Evolutionary conservation across 2,888 invertebrate genomes (phyloP).

Genomic region (Meteorus cinctellus): DNA sequence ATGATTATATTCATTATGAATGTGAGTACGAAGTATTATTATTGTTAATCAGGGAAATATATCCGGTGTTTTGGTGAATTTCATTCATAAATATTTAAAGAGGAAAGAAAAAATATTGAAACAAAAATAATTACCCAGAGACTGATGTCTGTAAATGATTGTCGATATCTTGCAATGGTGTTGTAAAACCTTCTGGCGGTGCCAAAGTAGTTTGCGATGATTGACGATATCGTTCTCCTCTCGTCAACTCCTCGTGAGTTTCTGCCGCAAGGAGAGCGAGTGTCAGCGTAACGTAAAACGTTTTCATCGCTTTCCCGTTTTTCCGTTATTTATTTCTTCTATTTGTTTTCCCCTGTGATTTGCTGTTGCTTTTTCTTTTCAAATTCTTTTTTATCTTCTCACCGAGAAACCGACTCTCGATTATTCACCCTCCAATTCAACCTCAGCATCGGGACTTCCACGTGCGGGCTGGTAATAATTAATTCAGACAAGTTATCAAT

Average conservation of each 20-base stretch:
- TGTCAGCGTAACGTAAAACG: conserved; percentile 20
- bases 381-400: conserved; percentile 10
- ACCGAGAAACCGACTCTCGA: conserved; percentile 40
- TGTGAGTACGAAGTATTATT: conserved; percentile 1
- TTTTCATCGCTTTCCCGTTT: neutral
- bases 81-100: neutral
- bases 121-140: conserved; percentile 57
- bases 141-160: conserved; percentile 61
- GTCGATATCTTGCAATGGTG: conserved; percentile 59
- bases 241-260: conserved; percentile 31
- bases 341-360: neutral
- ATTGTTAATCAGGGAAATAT: conserved; percentile 14
- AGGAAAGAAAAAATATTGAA: neutral
- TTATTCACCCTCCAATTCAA: conserved; percentile 16
- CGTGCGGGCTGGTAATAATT: conserved; percentile 15
- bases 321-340: conserved; percentile 12
- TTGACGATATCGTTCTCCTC: conserved; percentile 42
- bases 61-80: neutral
- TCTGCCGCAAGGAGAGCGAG: conserved; percentile 29
- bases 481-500: conserved; percentile 14
- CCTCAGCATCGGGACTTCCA: conserved; percentile 37
- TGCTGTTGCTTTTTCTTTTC: neutral
- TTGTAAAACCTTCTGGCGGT: conserved; percentile 53
- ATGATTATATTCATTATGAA: conserved; percentile 44
- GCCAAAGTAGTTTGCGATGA: neutral